These are phyloP conservation scores for Podarcis lilfordi DNA, from an alignment of 2,797 vertebrate species.

Conservation along the genomic window DNA sequence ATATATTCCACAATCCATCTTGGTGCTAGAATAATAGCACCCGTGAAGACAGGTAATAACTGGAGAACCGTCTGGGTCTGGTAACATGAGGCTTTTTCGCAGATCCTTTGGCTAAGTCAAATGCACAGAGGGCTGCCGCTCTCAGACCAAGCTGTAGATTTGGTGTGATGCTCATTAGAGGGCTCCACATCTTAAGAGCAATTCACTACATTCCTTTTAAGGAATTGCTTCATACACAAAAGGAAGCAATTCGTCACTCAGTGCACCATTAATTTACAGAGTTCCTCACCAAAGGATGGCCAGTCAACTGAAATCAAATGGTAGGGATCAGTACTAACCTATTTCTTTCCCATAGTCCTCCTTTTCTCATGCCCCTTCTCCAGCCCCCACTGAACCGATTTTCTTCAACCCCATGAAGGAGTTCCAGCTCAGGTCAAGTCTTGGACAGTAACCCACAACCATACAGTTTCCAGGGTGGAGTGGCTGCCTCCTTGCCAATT, in stretches of 20 bases:
- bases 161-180: background rate
- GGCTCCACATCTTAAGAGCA: background rate
- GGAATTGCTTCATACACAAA: background rate
- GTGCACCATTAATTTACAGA: background rate
- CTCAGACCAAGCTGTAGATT: background rate
- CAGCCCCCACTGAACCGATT: background rate
- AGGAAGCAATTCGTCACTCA: background rate
- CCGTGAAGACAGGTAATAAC: constrained; percentile 29
- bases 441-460: background rate
- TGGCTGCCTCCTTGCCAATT: background rate
- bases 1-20: constrained; percentile 36
- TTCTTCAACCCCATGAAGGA: background rate
- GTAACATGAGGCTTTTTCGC: constrained; percentile 16
- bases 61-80: constrained; percentile 19
- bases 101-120: constrained; percentile 12
- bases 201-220: background rate
- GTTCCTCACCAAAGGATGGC: background rate
- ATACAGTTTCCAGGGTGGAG: background rate
- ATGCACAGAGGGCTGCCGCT: background rate
- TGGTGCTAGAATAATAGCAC: constrained; percentile 9
- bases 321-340: background rate
- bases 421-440: background rate
- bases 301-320: background rate
- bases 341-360: background rate
- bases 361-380: too few relatives aligned